Conservation (phyloP, 2,797 vertebrate species). For the Amazonetta brasiliensis region DNA sequence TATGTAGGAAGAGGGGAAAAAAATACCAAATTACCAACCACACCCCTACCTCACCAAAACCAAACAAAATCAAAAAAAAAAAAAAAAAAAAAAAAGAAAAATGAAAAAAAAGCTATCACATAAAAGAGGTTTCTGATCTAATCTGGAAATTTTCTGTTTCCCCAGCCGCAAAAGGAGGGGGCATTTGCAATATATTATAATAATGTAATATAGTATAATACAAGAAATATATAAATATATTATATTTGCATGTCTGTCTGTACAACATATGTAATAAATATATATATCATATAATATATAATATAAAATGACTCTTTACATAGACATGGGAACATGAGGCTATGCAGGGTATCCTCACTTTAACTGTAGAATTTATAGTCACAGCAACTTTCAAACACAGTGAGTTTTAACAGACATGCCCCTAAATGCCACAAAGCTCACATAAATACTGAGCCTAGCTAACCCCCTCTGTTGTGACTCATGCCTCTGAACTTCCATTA, state of each 20-base stretch:
- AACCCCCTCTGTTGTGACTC: background rate
- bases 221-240: too few relatives aligned
- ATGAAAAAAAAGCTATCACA: fast-evolving
- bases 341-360: background rate
- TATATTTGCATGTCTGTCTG: too few relatives aligned
- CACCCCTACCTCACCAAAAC: too few relatives aligned
- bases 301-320: background rate
- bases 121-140: background rate
- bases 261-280: too few relatives aligned
- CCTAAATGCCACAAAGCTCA: background rate
- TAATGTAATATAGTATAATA: background rate
- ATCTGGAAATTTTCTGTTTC: background rate
- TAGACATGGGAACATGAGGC: background rate
- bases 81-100: background rate
- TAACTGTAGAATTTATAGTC: background rate
- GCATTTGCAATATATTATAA: background rate
- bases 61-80: too few relatives aligned
- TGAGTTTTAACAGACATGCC: background rate
- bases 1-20: fast-evolving
- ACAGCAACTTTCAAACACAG: background rate
- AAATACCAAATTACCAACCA: background rate
- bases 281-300: too few relatives aligned
- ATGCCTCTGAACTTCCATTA: background rate
- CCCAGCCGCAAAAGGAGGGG: background rate
- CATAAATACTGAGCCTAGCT: background rate